phyloP scores from a whole-genome alignment of 2,888 invertebrate genomes.

The Allophyes oxyacanthae region DNA sequence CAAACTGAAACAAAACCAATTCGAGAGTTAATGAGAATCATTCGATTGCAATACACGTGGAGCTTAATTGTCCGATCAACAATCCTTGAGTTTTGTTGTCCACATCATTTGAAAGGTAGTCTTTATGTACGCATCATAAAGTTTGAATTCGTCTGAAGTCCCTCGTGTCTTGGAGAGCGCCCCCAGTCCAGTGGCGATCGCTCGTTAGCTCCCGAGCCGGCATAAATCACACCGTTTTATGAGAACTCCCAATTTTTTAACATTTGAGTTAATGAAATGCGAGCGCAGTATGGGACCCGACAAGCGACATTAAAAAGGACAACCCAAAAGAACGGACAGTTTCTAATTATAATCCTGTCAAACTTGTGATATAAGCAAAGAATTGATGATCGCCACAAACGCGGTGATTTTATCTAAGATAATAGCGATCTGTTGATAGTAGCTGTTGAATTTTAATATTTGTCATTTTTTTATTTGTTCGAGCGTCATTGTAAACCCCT shows the following conservation, averaged over 20 bases:
- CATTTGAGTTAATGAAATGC: slow-evolving; percentile 86
- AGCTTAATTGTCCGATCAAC: slow-evolving; percentile 65
- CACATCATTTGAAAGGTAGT: slow-evolving; percentile 19
- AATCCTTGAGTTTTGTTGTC: slow-evolving; percentile 24
- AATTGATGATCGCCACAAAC: slow-evolving; percentile 86
- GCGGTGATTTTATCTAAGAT: slow-evolving; percentile 83
- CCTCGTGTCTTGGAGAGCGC: slow-evolving; percentile 38
- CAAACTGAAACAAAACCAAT: slow-evolving; percentile 46
- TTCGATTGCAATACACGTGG: slow-evolving; percentile 58
- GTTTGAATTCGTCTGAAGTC: slow-evolving; percentile 26
- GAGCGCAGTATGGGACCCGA: slow-evolving; percentile 88
- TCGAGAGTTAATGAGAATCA: slow-evolving; percentile 52
- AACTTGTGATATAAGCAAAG: slow-evolving; percentile 83
- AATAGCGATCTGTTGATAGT: slow-evolving; percentile 81
- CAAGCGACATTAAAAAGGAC: slow-evolving; percentile 89
- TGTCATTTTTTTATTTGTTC: slow-evolving; percentile 72
- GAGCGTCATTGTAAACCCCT: slow-evolving; percentile 35
- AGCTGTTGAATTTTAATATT: slow-evolving; percentile 76
- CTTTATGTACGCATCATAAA: slow-evolving; percentile 31
- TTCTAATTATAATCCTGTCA: slow-evolving; percentile 89
- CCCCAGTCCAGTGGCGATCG: slow-evolving; percentile 77
- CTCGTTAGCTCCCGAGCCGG: slow-evolving; percentile 86
- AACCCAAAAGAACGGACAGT: slow-evolving; percentile 86
- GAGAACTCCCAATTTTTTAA: slow-evolving; percentile 86
- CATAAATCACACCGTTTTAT: slow-evolving; percentile 88